A percentile compares a stretch with the other conserved stretches of the same genome.
phyloP scores from a whole-genome alignment of 2,888 invertebrate genomes.

The Schizaphis graminum region DNA sequence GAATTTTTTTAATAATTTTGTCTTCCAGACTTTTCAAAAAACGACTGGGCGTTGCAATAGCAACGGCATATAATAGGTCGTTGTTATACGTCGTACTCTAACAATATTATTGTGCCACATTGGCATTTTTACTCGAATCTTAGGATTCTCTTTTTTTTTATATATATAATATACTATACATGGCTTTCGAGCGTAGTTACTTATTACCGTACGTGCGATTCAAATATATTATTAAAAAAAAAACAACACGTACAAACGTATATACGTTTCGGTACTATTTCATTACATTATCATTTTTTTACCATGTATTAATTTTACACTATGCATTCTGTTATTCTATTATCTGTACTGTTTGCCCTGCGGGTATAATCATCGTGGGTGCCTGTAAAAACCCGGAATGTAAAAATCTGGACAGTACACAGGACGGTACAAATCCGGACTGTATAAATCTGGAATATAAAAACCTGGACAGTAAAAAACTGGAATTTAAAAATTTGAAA shows the following conservation, averaged over 20 bases:
- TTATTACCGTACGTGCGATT: neutral
- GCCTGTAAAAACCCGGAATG: too few species aligned
- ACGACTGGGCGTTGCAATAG: neutral
- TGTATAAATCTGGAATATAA: too few species aligned
- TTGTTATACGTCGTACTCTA: neutral
- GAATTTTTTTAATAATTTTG: slow-evolving; percentile 59
- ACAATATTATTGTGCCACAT: neutral
- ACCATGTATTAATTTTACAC: too few species aligned
- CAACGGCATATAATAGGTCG: neutral
- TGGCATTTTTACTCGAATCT: neutral
- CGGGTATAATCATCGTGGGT: too few species aligned
- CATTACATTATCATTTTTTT: too few species aligned
- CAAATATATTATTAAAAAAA: neutral
- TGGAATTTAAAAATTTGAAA: too few species aligned
- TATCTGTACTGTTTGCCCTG: too few species aligned
- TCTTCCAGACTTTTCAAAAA: slow-evolving; percentile 45
- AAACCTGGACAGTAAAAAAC: too few species aligned
- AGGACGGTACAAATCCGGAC: too few species aligned
- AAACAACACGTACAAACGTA: neutral
- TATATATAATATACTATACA: neutral
- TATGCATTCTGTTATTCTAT: too few species aligned
- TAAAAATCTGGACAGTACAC: too few species aligned
- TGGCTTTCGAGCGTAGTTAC: neutral
- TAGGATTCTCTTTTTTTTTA: neutral
- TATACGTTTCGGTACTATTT: neutral